Percentiles rank a stretch among this genome's conserved stretches.
phyloP scores from a whole-genome alignment of 2,888 invertebrate genomes.

The Epinotia bilunana region DNA sequence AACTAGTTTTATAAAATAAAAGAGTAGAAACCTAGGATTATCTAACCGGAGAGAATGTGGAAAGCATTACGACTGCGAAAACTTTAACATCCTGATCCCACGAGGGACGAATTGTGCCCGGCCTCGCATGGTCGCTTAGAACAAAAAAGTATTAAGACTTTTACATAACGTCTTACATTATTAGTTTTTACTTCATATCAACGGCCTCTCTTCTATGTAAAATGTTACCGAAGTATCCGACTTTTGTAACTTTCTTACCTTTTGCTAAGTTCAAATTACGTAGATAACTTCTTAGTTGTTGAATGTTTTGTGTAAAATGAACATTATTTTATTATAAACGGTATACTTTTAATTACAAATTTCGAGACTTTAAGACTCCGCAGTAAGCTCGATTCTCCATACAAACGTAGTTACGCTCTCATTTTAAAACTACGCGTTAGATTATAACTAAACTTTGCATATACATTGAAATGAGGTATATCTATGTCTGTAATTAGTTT shows the following conservation, averaged over 20 bases:
- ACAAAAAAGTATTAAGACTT: slow-evolving; percentile 5
- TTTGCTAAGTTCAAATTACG: slow-evolving; percentile 11
- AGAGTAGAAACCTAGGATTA: slow-evolving; percentile 5
- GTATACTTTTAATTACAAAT: too few relatives aligned
- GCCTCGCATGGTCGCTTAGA: slow-evolving; percentile 11
- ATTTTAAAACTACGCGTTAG: too few relatives aligned
- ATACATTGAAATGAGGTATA: too few relatives aligned
- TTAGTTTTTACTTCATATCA: slow-evolving; percentile 1
- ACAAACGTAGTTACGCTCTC: too few relatives aligned
- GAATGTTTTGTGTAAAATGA: neutral
- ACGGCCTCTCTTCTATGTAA: slow-evolving; percentile 13
- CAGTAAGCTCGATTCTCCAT: too few relatives aligned
- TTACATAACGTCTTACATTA: neutral
- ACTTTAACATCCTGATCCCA: slow-evolving; percentile 34
- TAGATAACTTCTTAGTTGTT: slow-evolving; percentile 3
- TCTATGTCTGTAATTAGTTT: too few relatives aligned
- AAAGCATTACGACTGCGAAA: slow-evolving; percentile 25
- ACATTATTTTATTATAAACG: neutral
- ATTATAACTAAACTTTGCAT: too few relatives aligned
- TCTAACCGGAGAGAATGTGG: slow-evolving; percentile 24
- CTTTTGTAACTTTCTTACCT: slow-evolving; percentile 17
- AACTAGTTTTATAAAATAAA: neutral
- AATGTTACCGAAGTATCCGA: slow-evolving; percentile 25
- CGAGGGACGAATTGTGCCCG: slow-evolving; percentile 23
- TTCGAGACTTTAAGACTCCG: too few relatives aligned